Conservation (phyloP, 2,888 invertebrate species). For the Zhengitettix transpicula region DNA sequence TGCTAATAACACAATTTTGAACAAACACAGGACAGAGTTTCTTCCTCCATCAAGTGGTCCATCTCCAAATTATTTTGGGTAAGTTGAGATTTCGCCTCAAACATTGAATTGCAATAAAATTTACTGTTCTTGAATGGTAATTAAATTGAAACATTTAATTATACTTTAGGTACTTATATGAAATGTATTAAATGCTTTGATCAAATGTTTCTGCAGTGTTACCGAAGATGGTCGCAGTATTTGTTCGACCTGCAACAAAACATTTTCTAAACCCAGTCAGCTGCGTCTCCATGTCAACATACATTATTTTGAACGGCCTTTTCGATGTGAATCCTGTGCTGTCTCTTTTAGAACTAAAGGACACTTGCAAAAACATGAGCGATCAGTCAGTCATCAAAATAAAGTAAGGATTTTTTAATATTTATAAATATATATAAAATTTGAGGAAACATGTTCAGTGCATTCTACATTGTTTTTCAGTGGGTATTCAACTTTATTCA, state of each 20-base stretch:
- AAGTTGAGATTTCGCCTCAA: conserved; percentile 3
- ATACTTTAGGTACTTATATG: too few relatives aligned
- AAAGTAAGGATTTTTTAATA: conserved; percentile 38
- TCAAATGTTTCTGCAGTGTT: conserved; percentile 25
- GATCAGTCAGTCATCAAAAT: conserved; percentile 81
- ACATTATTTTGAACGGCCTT: conserved; percentile 86
- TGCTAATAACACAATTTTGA: not conserved
- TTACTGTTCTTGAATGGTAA: not conserved
- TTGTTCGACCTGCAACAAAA: conserved; percentile 78
- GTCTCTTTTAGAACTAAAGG: conserved; percentile 82
- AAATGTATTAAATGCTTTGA: too few relatives aligned
- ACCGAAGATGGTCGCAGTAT: conserved; percentile 60
- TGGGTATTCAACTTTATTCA: not conserved
- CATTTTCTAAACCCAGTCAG: conserved; percentile 82
- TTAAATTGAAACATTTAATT: not conserved
- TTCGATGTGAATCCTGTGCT: conserved; percentile 79
- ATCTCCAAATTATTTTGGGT: conserved; percentile 26
- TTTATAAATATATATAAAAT: not conserved
- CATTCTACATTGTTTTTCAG: not conserved
- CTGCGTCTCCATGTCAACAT: conserved; percentile 84
- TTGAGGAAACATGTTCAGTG: too few relatives aligned
- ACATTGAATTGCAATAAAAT: not conserved
- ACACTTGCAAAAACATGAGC: conserved; percentile 83
- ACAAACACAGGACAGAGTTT: conserved; percentile 27
- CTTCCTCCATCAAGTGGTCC: conserved; percentile 26